Evolutionary conservation across 1,140 invertebrate species (phyloP), one percentile per base, ranked within the genome.

Genomic region (Aphaenogaster ashmeadi): DNA sequence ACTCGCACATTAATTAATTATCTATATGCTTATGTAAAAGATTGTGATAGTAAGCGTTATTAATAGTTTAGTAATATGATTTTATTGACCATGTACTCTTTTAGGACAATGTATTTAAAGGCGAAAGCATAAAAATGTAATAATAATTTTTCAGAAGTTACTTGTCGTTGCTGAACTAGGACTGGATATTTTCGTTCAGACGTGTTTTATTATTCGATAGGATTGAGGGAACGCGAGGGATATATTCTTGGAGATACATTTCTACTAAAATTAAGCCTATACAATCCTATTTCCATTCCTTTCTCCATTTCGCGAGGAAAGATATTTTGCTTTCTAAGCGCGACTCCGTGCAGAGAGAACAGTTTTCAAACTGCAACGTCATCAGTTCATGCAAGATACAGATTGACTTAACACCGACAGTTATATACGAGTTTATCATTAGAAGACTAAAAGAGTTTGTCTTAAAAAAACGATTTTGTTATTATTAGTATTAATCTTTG

Each of bases 291-390:
- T 74, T 84, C 18, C 38, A 81, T 75, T 64, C n/a, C 38, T 72
- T 58, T 60, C 13, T 54, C 27, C 18, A 15, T 33, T 33, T 74
- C 67, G 27, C 15, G 27, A 60, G 18, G 36, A 47, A 47, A 74
- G 44, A 58, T 27, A 52, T 56, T 75, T 74, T 75, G 69, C 69
- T 75, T 50, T 75, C 72, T 84, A 60, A 84, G 80, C 80, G 75
- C 52, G 58, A 47, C 75, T 84, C 80, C 6, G 52, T 56, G 5
- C 47, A 38, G 13, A 15, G 38, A 27, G 36, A 60, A 81, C 13
- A 60, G 13, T 58, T 84, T 84, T 84, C 52, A 21, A 75, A 36
- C 21, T 84, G 69, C 69, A 74, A 11, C 21, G 69, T 75, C 80
- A 84, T 62, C 47, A 27, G 27, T 21, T 33, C 11, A 69, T 5